Percentiles rank a stretch among this genome's conserved stretches.
Evolutionary conservation across 2,888 invertebrate genomes (phyloP).

Genomic region (Caenorhabditis zanzibari): DNA sequence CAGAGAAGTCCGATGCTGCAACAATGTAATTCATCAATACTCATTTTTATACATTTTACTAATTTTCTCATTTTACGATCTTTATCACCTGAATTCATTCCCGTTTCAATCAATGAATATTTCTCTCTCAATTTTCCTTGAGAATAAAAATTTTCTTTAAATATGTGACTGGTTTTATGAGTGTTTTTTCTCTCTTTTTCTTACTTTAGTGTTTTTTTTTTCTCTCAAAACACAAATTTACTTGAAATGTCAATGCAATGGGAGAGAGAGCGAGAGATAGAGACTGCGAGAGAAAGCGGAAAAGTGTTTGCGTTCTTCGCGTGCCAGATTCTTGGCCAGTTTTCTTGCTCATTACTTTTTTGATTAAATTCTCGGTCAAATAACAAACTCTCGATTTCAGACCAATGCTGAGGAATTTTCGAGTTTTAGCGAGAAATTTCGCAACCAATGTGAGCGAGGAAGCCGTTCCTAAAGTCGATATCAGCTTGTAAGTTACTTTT

Average conservation of each 20-base stretch:
- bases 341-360: background rate
- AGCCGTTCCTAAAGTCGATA: conserved; percentile 44
- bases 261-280: background rate
- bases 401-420: conserved; percentile 45
- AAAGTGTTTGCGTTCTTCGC: background rate
- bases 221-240: background rate
- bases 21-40: background rate
- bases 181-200: background rate
- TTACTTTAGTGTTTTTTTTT: background rate
- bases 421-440: conserved; percentile 31
- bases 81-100: background rate
- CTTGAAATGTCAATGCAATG: background rate
- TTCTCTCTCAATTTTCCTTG: background rate
- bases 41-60: background rate
- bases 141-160: too few species aligned
- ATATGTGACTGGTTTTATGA: too few species aligned
- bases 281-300: background rate
- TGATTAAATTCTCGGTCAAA: too few species aligned
- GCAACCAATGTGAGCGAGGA: conserved; percentile 29
- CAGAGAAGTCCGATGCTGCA: conserved; percentile 6
- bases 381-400: too few species aligned
- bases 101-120: background rate
- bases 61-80: conserved; percentile 5
- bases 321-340: background rate
- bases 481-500: conserved; percentile 55